Evolutionary conservation across 2,113 vertebrate genomes (phyloP).

Genomic region (Percopsis transmontana): DNA sequence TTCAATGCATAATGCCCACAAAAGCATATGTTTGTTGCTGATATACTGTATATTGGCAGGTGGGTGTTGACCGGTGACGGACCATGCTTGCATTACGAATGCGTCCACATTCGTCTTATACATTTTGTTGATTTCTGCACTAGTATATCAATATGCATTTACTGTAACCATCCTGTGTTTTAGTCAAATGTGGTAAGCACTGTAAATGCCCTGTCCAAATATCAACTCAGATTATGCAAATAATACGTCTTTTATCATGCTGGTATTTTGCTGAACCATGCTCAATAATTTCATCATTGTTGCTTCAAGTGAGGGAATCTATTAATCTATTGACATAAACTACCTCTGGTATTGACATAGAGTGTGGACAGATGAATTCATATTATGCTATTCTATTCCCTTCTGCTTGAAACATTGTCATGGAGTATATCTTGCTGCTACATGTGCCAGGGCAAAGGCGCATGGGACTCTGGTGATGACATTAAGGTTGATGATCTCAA

Average conservation of each 20-base stretch:
- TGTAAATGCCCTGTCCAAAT: slow-evolving; percentile 57
- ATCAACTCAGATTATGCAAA: slow-evolving; percentile 70
- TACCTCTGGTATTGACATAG: slow-evolving; percentile 41
- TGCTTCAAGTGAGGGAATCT: slow-evolving; percentile 40
- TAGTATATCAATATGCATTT: slow-evolving; percentile 12
- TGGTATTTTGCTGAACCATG: slow-evolving; percentile 70
- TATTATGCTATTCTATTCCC: slow-evolving; percentile 44
- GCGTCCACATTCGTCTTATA: slow-evolving; percentile 1
- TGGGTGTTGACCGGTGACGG: background rate
- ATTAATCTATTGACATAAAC: background rate
- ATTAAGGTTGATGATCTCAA: too few relatives aligned
- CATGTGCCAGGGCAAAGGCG: slow-evolving; percentile 54
- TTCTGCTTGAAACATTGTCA: slow-evolving; percentile 37
- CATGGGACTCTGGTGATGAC: slow-evolving; percentile 41
- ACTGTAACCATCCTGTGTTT: slow-evolving; percentile 23
- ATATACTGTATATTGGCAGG: background rate
- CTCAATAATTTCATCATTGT: slow-evolving; percentile 54
- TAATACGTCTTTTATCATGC: slow-evolving; percentile 63
- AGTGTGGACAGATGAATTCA: slow-evolving; percentile 11
- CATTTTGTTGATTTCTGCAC: background rate
- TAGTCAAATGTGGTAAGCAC: slow-evolving; percentile 65
- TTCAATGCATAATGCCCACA: too few relatives aligned
- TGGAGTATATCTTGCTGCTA: slow-evolving; percentile 50
- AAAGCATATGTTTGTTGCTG: background rate
- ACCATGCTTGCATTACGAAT: background rate